Base-by-base conservation (phyloP, 2,888 invertebrate species). In the Encarsia formosa region DNA sequence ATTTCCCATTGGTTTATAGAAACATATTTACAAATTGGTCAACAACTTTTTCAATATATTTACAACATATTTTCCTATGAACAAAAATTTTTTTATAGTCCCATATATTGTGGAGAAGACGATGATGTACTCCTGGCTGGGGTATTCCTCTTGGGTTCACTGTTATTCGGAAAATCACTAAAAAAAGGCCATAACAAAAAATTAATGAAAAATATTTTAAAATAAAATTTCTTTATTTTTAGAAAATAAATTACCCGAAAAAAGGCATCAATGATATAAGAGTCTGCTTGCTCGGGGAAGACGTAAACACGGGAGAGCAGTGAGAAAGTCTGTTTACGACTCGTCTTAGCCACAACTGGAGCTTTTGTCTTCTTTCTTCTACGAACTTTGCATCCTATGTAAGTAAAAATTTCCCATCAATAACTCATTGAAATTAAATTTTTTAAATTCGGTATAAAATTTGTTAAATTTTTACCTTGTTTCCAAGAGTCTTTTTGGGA, bases 401-500 rank as follows among this genome's bases (percentile, higher is more conserved):
- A 23, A 23, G 13, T 32, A n/a, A 3, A 34, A 15, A 6, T 16
- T 4, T 15, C 15, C 6, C 4, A 34, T 34, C 4, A 13, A 13
- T n/a, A n/a, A n/a, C n/a, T n/a, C n/a, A n/a, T n/a, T n/a, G n/a
- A n/a, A n/a, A n/a, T 9, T 18, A 8, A 24, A 32, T n/a, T 4
- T 24, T 26, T 52, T 38, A 26, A 42, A 8, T 22, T 18, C 19
- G 42, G 9, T 39, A 20, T 47, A 34, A 4, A 32, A 43, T n/a
- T 20, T 43, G 22, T 11, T 9, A 38, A 23, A 32, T 29, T 20
- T 26, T 26, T 75, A 91, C 92, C 81, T 91, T 91, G 75, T 92
- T 94, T 23, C 95, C 89, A 63, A 97, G 81, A 51, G 91, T 88
- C 76, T 94, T 96, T 76, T 97, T 97, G 1, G 93, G 94, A 8